These are phyloP conservation scores for Microtus agrestis DNA, from an alignment of 2,797 vertebrate species.

Conservation along the genomic window DNA sequence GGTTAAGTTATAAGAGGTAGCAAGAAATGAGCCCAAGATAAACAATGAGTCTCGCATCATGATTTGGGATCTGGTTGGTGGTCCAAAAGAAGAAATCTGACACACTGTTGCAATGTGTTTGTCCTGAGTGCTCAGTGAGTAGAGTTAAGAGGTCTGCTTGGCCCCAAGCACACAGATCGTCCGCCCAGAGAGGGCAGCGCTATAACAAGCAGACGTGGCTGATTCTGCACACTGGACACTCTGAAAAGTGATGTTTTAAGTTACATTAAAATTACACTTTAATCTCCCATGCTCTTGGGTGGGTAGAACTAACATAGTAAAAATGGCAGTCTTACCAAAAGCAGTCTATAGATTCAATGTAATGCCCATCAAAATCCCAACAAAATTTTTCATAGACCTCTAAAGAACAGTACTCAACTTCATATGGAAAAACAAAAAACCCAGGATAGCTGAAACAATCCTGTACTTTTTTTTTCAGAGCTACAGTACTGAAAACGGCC, in stretches of 20 bases:
- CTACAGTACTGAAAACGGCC: too few relatives aligned
- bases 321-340: too few relatives aligned
- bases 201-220: neutral
- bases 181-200: neutral
- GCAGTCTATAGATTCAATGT: too few relatives aligned
- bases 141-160: slow-evolving; percentile 32
- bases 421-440: too few relatives aligned
- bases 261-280: neutral
- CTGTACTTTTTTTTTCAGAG: too few relatives aligned
- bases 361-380: too few relatives aligned
- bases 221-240: neutral
- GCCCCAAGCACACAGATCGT: neutral
- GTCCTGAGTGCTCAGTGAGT: neutral
- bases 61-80: neutral
- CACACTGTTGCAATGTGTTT: neutral
- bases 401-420: too few relatives aligned
- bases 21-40: neutral
- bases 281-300: neutral
- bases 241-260: slow-evolving; percentile 54
- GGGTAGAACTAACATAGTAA: too few relatives aligned
- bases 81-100: neutral
- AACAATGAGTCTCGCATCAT: neutral
- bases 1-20: neutral
- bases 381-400: too few relatives aligned
- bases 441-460: too few relatives aligned